These are phyloP conservation scores for Cheilosia vernalis DNA, from an alignment of 2,888 invertebrate genomes.

Conservation along the genomic window DNA sequence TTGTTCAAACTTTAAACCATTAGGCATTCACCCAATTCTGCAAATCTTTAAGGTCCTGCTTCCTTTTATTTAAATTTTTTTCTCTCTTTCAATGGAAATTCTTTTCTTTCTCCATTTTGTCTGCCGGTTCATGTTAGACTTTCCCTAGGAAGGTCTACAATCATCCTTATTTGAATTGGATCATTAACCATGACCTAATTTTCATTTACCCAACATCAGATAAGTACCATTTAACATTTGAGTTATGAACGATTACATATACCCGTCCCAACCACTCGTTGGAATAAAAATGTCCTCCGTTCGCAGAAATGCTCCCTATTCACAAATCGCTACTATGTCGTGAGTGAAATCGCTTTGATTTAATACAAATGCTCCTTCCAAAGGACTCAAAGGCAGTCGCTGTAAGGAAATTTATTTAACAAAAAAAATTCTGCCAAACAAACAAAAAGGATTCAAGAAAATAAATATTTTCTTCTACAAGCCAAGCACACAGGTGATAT, in stretches of 20 bases:
- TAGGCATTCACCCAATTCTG: too few relatives aligned
- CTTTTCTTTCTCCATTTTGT: neutral
- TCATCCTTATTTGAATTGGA: constrained; percentile 4
- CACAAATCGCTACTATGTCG: constrained; percentile 18
- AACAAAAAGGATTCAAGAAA: too few relatives aligned
- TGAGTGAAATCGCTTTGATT: constrained; percentile 11
- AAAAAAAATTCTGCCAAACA: too few relatives aligned
- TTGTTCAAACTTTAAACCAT: too few relatives aligned
- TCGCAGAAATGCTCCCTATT: neutral
- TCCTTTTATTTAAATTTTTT: too few relatives aligned
- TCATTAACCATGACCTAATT: constrained; percentile 20
- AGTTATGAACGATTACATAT: neutral
- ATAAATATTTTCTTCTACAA: too few relatives aligned
- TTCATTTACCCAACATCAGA: constrained; percentile 13
- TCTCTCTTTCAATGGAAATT: too few relatives aligned
- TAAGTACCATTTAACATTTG: constrained; percentile 6
- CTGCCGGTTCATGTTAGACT: neutral
- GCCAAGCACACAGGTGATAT: constrained; percentile 7
- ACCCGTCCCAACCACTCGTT: neutral
- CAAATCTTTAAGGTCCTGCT: too few relatives aligned
- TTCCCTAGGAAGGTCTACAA: neutral
- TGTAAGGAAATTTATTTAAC: neutral
- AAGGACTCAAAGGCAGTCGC: neutral
- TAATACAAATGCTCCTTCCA: constrained; percentile 7
- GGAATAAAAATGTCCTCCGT: constrained; percentile 17